Conservation (phyloP, 2,888 invertebrate genomes). For the Phyto melanocephala region DNA sequence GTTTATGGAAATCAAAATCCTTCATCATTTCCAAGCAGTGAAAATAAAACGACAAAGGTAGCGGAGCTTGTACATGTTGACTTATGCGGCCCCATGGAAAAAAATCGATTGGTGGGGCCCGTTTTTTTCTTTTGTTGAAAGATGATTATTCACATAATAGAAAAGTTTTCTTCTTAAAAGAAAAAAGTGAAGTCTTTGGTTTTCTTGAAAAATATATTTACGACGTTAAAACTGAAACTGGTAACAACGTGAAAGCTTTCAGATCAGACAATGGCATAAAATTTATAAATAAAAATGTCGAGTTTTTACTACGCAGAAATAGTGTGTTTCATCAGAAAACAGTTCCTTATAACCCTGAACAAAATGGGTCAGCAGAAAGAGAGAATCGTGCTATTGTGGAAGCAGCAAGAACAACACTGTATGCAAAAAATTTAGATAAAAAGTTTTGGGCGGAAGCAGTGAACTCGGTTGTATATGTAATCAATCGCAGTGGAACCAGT, state of each 20-base stretch:
- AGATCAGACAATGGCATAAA: conserved; percentile 32
- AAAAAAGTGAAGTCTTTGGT: conserved; percentile 5
- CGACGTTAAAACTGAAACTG: conserved; percentile 27
- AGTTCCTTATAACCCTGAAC: conserved; percentile 28
- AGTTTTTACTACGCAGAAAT: conserved; percentile 17
- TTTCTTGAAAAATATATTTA: conserved; percentile 27
- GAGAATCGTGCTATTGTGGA: conserved; percentile 65
- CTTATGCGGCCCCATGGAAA: conserved; percentile 35
- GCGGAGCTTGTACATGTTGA: conserved; percentile 30
- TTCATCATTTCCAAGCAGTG: conserved; percentile 12
- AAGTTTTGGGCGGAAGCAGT: conserved; percentile 40
- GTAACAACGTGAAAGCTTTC: conserved; percentile 4
- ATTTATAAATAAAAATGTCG: conserved; percentile 33
- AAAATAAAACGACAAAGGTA: conserved; percentile 15
- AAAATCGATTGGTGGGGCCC: conserved; percentile 20
- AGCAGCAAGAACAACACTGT: conserved; percentile 62
- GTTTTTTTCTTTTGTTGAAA: conserved; percentile 25
- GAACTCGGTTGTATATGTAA: conserved; percentile 12
- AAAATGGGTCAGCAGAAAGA: conserved; percentile 42
- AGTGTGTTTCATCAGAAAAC: conserved; percentile 25
- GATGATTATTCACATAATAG: conserved; percentile 19
- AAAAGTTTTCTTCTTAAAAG: conserved; percentile 36
- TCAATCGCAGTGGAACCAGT: conserved; percentile 30
- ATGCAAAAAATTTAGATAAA: too few species aligned
- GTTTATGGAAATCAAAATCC: conserved; percentile 36